Evolutionary conservation across 2,113 vertebrate genomes (phyloP).

Genomic region (Oryzias melastigma): DNA sequence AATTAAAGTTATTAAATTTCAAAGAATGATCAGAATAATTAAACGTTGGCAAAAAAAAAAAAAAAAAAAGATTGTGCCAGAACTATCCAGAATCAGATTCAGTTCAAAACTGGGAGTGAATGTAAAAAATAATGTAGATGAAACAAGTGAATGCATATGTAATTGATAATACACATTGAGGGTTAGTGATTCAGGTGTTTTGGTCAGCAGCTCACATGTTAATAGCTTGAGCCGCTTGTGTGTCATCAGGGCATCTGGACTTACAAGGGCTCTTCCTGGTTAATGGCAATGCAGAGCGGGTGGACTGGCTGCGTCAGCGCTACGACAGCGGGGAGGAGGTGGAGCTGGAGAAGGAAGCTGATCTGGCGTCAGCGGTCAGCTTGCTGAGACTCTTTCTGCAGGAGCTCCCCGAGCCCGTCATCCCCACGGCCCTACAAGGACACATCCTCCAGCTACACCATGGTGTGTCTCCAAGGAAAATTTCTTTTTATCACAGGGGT

Average conservation of each 20-base stretch:
- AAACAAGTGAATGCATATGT: no score
- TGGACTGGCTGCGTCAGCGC: slow-evolving; percentile 95
- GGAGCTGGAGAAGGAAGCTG: slow-evolving; percentile 94
- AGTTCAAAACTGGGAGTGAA: no score
- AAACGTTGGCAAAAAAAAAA: no score
- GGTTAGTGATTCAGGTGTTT: not conserved
- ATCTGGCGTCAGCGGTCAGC: slow-evolving; percentile 95
- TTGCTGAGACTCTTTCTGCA: slow-evolving; percentile 97
- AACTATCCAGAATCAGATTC: no score
- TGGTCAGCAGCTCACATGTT: not conserved
- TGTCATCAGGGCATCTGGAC: slow-evolving; percentile 86
- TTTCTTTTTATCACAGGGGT: not conserved
- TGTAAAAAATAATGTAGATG: no score
- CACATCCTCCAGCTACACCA: slow-evolving; percentile 93
- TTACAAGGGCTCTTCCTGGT: slow-evolving; percentile 97
- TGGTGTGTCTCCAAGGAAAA: slow-evolving; percentile 72
- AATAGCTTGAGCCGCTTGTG: not conserved
- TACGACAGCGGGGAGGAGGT: slow-evolving; percentile 94
- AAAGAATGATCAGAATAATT: no score
- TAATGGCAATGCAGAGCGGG: slow-evolving; percentile 95
- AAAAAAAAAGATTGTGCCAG: no score
- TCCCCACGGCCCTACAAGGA: slow-evolving; percentile 86
- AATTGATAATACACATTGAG: not conserved
- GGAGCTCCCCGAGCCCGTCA: slow-evolving; percentile 95
- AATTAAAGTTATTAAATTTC: no score